phyloP scores from a whole-genome alignment of 2,113 vertebrate species.

The Gobiocypris rarus region DNA sequence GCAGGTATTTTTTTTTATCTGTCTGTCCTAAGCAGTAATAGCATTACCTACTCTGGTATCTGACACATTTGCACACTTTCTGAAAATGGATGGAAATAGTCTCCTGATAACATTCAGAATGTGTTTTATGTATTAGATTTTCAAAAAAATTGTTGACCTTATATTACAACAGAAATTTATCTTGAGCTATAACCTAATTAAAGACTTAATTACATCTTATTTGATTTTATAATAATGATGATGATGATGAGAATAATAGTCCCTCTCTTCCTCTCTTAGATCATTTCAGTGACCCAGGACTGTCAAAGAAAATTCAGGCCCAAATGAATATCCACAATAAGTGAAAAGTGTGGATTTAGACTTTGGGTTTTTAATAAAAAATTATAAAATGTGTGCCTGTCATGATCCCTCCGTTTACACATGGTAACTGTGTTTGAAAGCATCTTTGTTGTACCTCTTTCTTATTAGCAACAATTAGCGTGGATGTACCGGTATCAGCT shows the following conservation, averaged over 20 bases:
- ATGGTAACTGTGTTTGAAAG: conserved; percentile 4
- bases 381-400: background rate
- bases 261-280: conserved; percentile 62
- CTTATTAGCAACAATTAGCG: conserved; percentile 47
- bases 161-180: too few species aligned
- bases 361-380: background rate
- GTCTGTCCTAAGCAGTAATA: too few species aligned
- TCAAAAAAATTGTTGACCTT: too few species aligned
- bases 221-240: background rate
- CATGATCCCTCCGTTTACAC: background rate
- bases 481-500: background rate
- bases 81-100: background rate
- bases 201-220: background rate
- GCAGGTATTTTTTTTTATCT: conserved; percentile 64
- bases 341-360: background rate
- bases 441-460: background rate
- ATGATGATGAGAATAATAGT: background rate
- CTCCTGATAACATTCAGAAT: background rate
- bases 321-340: conserved; percentile 55
- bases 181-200: background rate
- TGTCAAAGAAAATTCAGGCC: conserved; percentile 48
- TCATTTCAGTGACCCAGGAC: conserved; percentile 72
- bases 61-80: background rate
- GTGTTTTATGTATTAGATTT: background rate
- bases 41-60: too few species aligned